Conservation (phyloP, 2,113 vertebrate species). For the Sterrhoptilus dennistouni region DNA sequence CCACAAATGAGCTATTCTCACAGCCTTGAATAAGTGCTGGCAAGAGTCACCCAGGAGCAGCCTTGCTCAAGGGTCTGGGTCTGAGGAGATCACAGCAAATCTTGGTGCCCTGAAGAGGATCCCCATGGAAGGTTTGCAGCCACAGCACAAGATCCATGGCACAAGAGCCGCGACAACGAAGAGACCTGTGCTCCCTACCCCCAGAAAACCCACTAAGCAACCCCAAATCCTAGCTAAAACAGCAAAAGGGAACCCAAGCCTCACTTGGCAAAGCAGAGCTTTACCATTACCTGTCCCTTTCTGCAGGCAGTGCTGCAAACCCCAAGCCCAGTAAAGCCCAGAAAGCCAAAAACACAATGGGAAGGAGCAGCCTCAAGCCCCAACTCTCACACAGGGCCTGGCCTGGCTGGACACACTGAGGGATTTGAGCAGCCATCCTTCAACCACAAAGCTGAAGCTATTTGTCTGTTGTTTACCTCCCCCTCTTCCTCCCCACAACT, state of each 20-base stretch:
- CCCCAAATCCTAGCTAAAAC: background rate
- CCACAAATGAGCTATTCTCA: conserved; percentile 61
- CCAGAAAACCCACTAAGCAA: background rate
- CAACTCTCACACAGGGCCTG: background rate
- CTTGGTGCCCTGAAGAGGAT: background rate
- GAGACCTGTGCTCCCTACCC: accelerated
- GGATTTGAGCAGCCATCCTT: background rate
- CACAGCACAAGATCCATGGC: accelerated
- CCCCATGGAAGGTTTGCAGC: background rate
- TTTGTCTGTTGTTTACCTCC: background rate
- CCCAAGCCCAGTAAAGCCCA: background rate
- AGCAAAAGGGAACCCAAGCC: background rate
- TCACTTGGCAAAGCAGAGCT: background rate
- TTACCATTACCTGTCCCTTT: background rate
- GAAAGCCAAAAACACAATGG: background rate
- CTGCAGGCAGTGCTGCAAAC: background rate
- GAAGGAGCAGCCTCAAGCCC: background rate
- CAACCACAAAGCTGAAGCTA: background rate
- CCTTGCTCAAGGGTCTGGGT: background rate
- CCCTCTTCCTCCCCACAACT: background rate
- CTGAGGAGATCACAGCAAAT: background rate
- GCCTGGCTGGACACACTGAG: background rate
- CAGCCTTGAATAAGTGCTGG: conserved; percentile 58
- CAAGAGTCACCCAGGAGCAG: conserved; percentile 19
- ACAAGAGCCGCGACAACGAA: accelerated